A percentile compares a stretch with the other conserved stretches of the same genome.
Evolutionary conservation across 2,113 vertebrate species (phyloP).

Genomic region (Lampris megalopsis): DNA sequence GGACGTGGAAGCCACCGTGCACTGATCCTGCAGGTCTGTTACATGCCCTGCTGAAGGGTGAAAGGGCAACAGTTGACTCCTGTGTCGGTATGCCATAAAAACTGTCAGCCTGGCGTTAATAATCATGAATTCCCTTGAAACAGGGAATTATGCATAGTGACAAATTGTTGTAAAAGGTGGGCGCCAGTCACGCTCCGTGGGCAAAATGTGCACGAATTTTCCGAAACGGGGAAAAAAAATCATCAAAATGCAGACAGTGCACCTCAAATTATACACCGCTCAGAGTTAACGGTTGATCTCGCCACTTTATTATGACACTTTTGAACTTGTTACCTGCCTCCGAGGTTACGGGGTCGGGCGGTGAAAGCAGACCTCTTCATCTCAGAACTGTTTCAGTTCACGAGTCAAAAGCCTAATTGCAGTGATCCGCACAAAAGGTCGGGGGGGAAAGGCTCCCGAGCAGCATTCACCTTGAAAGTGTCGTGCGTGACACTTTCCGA

Average conservation of each 20-base stretch:
- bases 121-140: neutral
- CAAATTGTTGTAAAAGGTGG: conserved; percentile 16
- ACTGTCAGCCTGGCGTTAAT: neutral
- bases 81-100: neutral
- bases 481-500: conserved; percentile 26
- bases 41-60: neutral
- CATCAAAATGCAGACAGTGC: conserved; percentile 34
- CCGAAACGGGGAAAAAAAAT: conserved; percentile 21
- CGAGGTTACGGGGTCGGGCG: conserved; percentile 49
- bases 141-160: neutral
- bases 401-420: conserved; percentile 72
- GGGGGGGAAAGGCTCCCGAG: conserved; percentile 66
- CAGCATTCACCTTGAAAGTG: conserved; percentile 70
- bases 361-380: conserved; percentile 68
- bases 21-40: neutral
- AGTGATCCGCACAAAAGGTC: conserved; percentile 59
- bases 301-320: conserved; percentile 32
- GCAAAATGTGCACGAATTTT: conserved; percentile 20
- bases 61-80: neutral
- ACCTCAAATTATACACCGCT: conserved; percentile 46
- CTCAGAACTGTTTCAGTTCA: conserved; percentile 67
- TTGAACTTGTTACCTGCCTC: conserved; percentile 61
- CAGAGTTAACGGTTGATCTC: conserved; percentile 34
- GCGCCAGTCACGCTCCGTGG: neutral
- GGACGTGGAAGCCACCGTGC: no score